Evolutionary conservation across 1,140 invertebrate genomes (phyloP), one percentile per base, ranked within the genome.

Genomic region (Scaptomyza hsui): DNA sequence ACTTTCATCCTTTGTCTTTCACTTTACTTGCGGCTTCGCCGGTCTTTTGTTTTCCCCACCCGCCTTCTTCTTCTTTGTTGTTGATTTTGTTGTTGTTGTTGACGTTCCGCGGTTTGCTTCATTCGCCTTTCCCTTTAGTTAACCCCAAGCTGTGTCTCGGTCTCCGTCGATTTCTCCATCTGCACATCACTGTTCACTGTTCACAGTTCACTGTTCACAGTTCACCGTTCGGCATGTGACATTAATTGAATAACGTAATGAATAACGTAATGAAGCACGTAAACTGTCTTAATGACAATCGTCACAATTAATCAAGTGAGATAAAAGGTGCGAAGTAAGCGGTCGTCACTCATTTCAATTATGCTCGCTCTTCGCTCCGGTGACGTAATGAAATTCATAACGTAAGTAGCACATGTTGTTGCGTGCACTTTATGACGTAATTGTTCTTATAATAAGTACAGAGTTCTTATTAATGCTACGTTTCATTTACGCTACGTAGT

Each of bases 191-290:
- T n/a, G n/a, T 67, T 67, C 47, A 51, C 44, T 42, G 42, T 4
- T 29, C 32, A n/a, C n/a, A n/a, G n/a, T 67, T 67, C 47, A 51
- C 44, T 42, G 42, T 4, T 29, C 32, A n/a, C n/a, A n/a, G n/a
- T n/a, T n/a, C n/a, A n/a, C n/a, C n/a, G n/a, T 48, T 48, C 67
- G 18, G 67, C 60, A 39, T 62, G 44, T 70, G 67, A 70, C 67
- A 51, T 56, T 70, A 70, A 70, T 70, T 70, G 67, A 70, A 70
- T 70, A 64, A 70, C 67, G 60, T 70, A 70, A 70, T 70, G 67
- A 70, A 70, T 70, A 70, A 64, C 67, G 60, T 70, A 70, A 64
- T 70, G 67, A 70, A 70, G 67, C 62, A 70, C 67, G 67, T 70
- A 56, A 70, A 70, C 60, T 70, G 60, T 45, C 53, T 52, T 64